Base-by-base conservation (phyloP, 30 jellyfish, hydroid and myxozoan species). In the Rhopilema esculentum region DNA sequence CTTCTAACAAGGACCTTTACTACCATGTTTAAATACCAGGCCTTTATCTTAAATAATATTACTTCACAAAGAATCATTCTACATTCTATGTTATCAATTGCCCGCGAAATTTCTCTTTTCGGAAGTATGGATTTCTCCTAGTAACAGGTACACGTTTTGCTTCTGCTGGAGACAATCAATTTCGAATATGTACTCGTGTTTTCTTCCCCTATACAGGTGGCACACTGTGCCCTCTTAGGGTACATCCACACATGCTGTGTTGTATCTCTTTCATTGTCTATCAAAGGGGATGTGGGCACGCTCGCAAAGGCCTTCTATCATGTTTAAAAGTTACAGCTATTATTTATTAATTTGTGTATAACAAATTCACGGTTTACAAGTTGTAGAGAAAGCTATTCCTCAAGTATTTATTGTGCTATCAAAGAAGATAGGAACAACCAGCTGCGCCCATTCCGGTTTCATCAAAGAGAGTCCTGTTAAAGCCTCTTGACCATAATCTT, bases 361-460 rank as follows among this genome's bases (percentile, higher is more conserved):
- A 40, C 12, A 40, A 40, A 40, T 40, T 40, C 57, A 40, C 57
- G 12, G 57, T 40, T 40, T 40, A 40, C 57, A 40, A 40, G 6
- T 40, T 40, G 12, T 40, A 12, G 57, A 12, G 57, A 40, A 40
- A 2, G 57, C 57, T 40, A 12, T 40, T 12, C 57, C 6, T 40
- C 57, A 12, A 40, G 9, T 40, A 12, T 40, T 40, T 40, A 40
- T 40, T 40, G 57, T 12, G 57, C 6, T 40, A 40, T 40, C 57
- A 40, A 40, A 2, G 57, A 40, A 40, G 57, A 6, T 2, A 40
- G 57, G 6, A 40, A 57, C 79, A 53, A 16, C 82, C 84, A 82
- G 91, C 91, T 82, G 91, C 71, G 73, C 21, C 23, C 25, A 68
- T 82, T 69, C 85, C 19, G 69, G 57, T 82, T 29, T 69, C 80